These are phyloP conservation scores for Metridium senile DNA, from an alignment of 92 coral and sea anemone genomes.

Conservation along the genomic window DNA sequence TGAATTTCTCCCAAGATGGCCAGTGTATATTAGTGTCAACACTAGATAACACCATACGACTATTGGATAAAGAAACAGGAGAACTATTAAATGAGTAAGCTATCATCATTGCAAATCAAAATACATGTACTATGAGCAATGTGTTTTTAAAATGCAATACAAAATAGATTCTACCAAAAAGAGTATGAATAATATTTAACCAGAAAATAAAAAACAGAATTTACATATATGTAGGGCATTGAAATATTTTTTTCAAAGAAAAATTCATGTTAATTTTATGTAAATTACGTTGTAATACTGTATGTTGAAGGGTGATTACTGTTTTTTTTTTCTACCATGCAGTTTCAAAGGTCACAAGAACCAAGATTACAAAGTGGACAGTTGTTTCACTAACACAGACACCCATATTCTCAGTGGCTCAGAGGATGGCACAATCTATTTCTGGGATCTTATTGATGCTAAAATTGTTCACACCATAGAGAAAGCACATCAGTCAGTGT, in stretches of 20 bases:
- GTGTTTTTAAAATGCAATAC: too few species aligned
- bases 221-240: too few species aligned
- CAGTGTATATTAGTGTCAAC: slow-evolving; percentile 92
- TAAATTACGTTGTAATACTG: too few species aligned
- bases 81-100: slow-evolving; percentile 93
- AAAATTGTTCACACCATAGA: slow-evolving; percentile 77
- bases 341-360: slow-evolving; percentile 94
- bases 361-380: slow-evolving; percentile 92
- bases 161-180: too few species aligned
- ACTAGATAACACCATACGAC: slow-evolving; percentile 82
- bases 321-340: background rate
- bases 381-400: slow-evolving; percentile 89
- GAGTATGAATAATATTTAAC: too few species aligned
- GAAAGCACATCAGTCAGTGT: slow-evolving; percentile 76
- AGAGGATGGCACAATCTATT: slow-evolving; percentile 87
- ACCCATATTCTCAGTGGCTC: slow-evolving; percentile 90
- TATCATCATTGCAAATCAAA: background rate
- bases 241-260: too few species aligned
- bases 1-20: slow-evolving; percentile 83
- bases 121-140: background rate
- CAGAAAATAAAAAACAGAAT: too few species aligned
- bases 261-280: too few species aligned
- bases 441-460: slow-evolving; percentile 96
- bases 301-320: background rate
- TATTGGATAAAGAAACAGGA: slow-evolving; percentile 93